These are phyloP conservation scores for Candoia aspera DNA, from an alignment of 2,113 vertebrate genomes.

Conservation along the genomic window DNA sequence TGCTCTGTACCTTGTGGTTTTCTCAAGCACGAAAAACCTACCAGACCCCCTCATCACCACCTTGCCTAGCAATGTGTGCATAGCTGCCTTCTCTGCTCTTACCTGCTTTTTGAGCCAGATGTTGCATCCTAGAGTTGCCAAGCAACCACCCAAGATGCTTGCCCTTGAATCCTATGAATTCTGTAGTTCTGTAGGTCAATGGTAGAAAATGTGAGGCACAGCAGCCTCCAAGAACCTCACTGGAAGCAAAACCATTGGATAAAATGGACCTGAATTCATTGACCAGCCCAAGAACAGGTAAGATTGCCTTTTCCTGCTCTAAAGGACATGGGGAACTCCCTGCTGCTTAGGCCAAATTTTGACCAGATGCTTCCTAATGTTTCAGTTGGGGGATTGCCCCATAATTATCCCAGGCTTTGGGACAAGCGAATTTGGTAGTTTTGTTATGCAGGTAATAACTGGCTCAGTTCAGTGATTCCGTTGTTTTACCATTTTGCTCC, in stretches of 20 bases:
- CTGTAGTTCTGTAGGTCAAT: not conserved
- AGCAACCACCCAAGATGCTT: slow-evolving; percentile 7
- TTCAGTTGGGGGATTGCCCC: not conserved
- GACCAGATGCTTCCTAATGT: not conserved
- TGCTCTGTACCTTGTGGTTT: not conserved
- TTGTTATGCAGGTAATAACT: not conserved
- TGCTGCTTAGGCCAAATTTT: not conserved
- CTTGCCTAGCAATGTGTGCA: not conserved
- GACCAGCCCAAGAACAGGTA: not conserved
- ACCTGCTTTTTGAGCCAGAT: not conserved
- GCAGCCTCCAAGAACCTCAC: not conserved
- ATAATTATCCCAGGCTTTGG: not conserved
- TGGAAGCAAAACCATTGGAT: not conserved
- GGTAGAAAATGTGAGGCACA: not conserved
- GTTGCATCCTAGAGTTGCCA: not conserved
- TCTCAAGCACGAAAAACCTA: too few species aligned
- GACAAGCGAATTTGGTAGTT: not conserved
- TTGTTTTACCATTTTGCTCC: not conserved
- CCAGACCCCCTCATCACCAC: not conserved
- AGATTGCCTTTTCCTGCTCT: not conserved
- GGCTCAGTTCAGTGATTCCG: not conserved
- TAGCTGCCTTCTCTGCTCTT: not conserved
- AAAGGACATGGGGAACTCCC: not conserved
- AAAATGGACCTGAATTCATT: not conserved
- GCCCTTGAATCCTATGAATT: not conserved